Evolutionary conservation across 2,888 invertebrate species (phyloP).

Genomic region (Ariolimax columbianus): DNA sequence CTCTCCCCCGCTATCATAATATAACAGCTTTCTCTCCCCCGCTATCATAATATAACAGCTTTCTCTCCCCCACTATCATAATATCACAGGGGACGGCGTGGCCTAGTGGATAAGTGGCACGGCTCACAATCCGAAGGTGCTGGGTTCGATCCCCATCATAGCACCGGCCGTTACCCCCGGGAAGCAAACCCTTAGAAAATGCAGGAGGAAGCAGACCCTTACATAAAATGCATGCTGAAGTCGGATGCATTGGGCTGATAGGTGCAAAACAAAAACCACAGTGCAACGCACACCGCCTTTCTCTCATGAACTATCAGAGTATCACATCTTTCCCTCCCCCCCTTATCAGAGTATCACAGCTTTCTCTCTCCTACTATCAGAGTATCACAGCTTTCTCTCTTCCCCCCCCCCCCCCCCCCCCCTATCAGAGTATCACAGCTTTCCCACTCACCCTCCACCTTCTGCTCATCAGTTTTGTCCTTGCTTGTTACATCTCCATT

Average conservation of each 20-base stretch:
- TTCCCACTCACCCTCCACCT: neutral
- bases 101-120: too few species aligned
- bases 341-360: neutral
- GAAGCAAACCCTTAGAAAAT: too few species aligned
- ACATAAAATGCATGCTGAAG: too few species aligned
- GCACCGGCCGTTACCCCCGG: too few species aligned
- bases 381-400: neutral
- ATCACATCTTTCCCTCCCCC: neutral
- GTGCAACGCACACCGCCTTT: too few species aligned
- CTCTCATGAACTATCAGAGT: neutral
- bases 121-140: too few species aligned
- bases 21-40: neutral
- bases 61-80: neutral
- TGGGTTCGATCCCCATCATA: too few species aligned
- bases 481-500: neutral
- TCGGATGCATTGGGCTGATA: too few species aligned
- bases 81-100: too few species aligned
- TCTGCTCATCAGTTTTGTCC: neutral
- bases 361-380: neutral
- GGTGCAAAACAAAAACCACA: too few species aligned
- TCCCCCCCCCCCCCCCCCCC: neutral
- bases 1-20: neutral
- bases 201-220: too few species aligned
- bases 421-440: neutral
- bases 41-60: neutral